A percentile compares a stretch with the other conserved stretches of the same genome.
These are phyloP conservation scores for Allygus modestus DNA, from an alignment of 2,888 invertebrate species.

Conservation along the genomic window DNA sequence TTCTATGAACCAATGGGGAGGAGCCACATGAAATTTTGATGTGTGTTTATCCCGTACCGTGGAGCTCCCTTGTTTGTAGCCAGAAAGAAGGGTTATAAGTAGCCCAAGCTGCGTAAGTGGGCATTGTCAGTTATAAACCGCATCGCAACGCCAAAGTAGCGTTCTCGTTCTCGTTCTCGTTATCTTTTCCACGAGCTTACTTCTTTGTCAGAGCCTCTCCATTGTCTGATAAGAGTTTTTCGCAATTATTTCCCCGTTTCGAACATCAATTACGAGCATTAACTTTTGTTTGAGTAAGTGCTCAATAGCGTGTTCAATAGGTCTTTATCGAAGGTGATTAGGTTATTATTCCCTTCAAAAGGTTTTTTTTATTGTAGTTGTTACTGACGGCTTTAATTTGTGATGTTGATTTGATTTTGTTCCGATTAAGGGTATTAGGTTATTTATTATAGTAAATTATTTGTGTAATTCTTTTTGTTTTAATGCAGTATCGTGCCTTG, in stretches of 20 bases:
- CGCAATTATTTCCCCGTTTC: slow-evolving; percentile 25
- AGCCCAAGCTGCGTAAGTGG: slow-evolving; percentile 4
- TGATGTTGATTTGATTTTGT: too few species aligned
- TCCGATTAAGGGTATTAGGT: too few species aligned
- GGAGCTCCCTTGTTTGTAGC: background rate
- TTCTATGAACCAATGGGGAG: too few species aligned
- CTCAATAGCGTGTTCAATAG: background rate
- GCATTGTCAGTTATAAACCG: slow-evolving; percentile 12
- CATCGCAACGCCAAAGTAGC: background rate
- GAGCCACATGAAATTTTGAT: too few species aligned
- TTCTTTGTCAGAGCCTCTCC: background rate
- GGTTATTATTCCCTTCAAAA: background rate
- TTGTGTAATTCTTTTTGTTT: too few species aligned
- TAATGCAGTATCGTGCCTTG: too few species aligned
- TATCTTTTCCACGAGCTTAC: background rate
- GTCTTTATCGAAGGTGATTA: background rate
- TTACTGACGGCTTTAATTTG: too few species aligned
- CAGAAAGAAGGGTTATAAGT: slow-evolving; percentile 41
- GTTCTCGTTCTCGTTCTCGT: slow-evolving; percentile 11
- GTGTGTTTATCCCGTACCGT: background rate
- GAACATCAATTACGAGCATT: background rate
- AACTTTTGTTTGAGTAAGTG: background rate
- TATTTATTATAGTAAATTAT: too few species aligned
- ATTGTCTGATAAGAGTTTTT: slow-evolving; percentile 25
- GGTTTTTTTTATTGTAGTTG: background rate